Evolutionary conservation across 2,797 vertebrate genomes (phyloP), one percentile per base, ranked within the genome.

Genomic region (Vireo griseus): DNA sequence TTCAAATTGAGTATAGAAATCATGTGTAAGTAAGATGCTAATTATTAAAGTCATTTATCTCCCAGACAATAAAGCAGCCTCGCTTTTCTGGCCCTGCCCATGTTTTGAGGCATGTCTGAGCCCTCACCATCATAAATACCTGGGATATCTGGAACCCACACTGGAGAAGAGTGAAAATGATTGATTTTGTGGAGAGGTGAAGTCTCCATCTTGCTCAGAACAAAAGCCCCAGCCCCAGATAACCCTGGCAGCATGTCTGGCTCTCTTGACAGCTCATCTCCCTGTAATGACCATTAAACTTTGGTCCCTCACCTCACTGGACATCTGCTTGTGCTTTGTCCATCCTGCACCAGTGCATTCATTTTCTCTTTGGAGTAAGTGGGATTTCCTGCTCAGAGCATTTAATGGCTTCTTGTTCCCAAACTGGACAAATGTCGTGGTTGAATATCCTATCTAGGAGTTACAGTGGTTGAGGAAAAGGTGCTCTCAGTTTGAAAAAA

Each of bases 31-130:
- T 90, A 96, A 96, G 92, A 95, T 85, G 93, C 96, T 97, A 94
- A 96, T 97, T 95, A 96, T 95, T 92, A 91, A 95, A 95, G 92
- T 85, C 96, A 76, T 95, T 95, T 92, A 92, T 96, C 88, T 95
- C 86, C 86, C 77, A 95, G 93, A 96, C 94, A 94, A 93, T 93
- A 88, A 88, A 89, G 92, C 90, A 87, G 83, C 16, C 40, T 59
- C 0, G 1, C n/a, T 73, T 81, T 68, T 21, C 77, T 66, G 74
- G n/a, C 67, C 67, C 74, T 79, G 74, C 55, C 86, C 24, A 1
- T 76, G 47, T 79, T 90, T 50, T 47, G 80, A 73, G 88, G 71
- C 20, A 63, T 74, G 74, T 81, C 86, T 39, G 76, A 90, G 55
- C 42, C 73, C 66, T 72, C 9, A 1, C 16, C 37, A 28, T 16